These are phyloP conservation scores for Tetramorium alpestre DNA, from an alignment of 1,140 invertebrate species.

Conservation along the genomic window DNA sequence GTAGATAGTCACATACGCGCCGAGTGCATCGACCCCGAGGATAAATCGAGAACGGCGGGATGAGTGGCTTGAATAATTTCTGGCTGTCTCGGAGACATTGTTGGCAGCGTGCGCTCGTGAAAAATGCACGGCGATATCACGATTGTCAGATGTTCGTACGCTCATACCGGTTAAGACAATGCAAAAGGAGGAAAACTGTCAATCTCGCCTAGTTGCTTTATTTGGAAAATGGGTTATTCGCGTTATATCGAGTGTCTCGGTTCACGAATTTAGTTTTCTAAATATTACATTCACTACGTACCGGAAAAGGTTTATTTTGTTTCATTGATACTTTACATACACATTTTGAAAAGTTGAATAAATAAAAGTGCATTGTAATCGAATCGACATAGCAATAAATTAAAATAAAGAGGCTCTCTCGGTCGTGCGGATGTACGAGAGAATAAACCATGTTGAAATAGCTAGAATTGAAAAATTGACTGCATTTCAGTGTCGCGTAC, in stretches of 20 bases:
- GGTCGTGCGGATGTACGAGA: neutral
- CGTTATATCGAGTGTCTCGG: neutral
- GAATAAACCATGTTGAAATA: neutral
- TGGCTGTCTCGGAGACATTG: constrained; percentile 31
- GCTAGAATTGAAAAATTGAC: neutral
- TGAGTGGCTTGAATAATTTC: constrained; percentile 50
- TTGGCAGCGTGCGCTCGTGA: constrained; percentile 36
- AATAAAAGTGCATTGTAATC: neutral
- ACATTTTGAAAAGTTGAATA: too few species aligned
- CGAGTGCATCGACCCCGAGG: constrained; percentile 36
- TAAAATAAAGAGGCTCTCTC: neutral
- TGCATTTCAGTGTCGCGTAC: too few species aligned
- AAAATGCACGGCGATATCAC: constrained; percentile 38
- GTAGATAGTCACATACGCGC: neutral
- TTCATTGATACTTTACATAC: neutral
- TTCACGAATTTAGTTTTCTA: neutral
- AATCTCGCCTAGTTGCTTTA: neutral
- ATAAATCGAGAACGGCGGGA: constrained; percentile 55
- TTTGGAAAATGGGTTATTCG: neutral
- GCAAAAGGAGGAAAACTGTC: neutral
- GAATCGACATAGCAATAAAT: neutral
- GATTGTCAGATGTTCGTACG: constrained; percentile 7
- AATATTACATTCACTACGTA: neutral
- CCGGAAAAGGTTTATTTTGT: neutral
- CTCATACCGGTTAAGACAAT: neutral